A percentile compares a stretch with the other conserved stretches of the same genome.
These are phyloP conservation scores for Acanthosoma haemorrhoidale DNA, from an alignment of 2,888 invertebrate species.

Conservation along the genomic window DNA sequence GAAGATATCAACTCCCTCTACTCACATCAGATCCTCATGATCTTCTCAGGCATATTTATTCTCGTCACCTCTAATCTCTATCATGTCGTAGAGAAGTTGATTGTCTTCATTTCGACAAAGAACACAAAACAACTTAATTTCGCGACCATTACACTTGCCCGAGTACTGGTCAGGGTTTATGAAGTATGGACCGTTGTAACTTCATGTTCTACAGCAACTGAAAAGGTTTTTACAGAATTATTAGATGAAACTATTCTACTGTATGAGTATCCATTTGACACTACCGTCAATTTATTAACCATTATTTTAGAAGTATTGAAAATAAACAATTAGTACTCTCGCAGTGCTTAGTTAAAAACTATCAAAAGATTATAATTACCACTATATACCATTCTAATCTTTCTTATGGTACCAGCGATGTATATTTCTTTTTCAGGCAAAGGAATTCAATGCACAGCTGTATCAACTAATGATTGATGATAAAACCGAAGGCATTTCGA, in stretches of 20 bases:
- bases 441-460: constrained; percentile 13
- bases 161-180: constrained; percentile 27
- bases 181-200: constrained; percentile 34
- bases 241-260: too few species aligned
- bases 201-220: constrained; percentile 27
- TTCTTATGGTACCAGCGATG: not conserved
- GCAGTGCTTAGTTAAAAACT: not conserved
- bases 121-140: constrained; percentile 18
- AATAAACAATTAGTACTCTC: too few species aligned
- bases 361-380: not conserved
- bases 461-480: constrained; percentile 20
- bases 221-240: too few species aligned
- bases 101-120: constrained; percentile 14
- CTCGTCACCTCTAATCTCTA: constrained; percentile 35
- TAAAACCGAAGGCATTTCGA: not conserved
- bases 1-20: constrained; percentile 31
- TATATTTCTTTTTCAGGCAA: not conserved
- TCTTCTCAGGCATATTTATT: constrained; percentile 35
- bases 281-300: too few species aligned
- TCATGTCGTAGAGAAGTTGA: constrained; percentile 36
- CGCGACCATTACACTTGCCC: constrained; percentile 14
- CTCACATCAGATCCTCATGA: constrained; percentile 34
- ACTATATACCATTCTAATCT: not conserved
- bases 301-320: too few species aligned
- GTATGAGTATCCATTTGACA: too few species aligned